Conservation (phyloP, 2,888 invertebrate species). For the Trissolcus brochymenae region DNA sequence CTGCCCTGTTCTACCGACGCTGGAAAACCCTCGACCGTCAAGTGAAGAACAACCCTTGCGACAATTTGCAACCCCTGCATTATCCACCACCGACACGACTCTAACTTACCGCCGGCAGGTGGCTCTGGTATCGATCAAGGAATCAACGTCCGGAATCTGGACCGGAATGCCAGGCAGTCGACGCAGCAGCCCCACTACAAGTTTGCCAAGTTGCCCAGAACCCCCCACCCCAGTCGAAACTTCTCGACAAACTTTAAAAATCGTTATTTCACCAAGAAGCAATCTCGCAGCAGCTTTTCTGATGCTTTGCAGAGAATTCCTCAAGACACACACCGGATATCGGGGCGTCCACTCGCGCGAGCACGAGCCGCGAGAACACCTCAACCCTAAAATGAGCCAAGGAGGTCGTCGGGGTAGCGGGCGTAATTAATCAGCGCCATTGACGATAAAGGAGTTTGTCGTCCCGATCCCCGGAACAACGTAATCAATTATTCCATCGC, state of each 20-base stretch:
- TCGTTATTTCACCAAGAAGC: constrained; percentile 69
- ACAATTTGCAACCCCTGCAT: constrained; percentile 4
- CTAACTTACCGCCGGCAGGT: constrained; percentile 16
- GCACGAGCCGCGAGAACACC: constrained; percentile 7
- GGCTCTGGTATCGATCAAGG: constrained; percentile 8
- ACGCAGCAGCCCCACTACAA: constrained; percentile 63
- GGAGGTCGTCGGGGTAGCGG: constrained; percentile 12
- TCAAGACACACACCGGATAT: constrained; percentile 21
- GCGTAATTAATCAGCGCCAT: constrained; percentile 47
- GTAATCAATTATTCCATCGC: constrained; percentile 28
- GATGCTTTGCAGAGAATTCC: constrained; percentile 47
- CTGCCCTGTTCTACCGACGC: constrained; percentile 18
- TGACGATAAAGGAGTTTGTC: constrained; percentile 43
- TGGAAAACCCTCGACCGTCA: constrained; percentile 10
- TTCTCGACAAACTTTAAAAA: constrained; percentile 73
- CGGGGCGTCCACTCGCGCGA: constrained; percentile 18
- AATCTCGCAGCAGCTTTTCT: constrained; percentile 54
- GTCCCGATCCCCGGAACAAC: constrained; percentile 26
- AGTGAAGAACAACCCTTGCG: constrained; percentile 5
- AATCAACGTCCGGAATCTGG: constrained; percentile 25
- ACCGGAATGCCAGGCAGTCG: constrained; percentile 34
- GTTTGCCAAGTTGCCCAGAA: constrained; percentile 70
- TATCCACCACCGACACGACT: constrained; percentile 4
- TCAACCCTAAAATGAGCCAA: constrained; percentile 19
- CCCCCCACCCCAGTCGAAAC: constrained; percentile 63